Evolutionary conservation across 1,140 invertebrate species (phyloP), one percentile per base, ranked within the genome.

Genomic region (Uloborus diversus): DNA sequence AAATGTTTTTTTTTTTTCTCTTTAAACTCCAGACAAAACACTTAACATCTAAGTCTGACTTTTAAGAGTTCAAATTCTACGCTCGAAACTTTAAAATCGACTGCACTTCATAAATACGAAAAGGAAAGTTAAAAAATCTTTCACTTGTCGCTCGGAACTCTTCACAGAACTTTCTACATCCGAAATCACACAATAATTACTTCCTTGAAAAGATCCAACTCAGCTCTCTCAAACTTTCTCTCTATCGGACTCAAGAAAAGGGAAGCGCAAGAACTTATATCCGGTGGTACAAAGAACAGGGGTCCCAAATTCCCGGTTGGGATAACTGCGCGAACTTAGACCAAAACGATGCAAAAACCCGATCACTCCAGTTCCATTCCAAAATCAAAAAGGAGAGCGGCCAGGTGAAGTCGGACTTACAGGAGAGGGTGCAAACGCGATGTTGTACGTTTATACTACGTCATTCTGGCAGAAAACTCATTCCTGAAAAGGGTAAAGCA

Each of bases 331-430:
- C 32, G 33, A 59, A 62, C n/a, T 62, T 5, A 23, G 59, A 33
- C n/a, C n/a, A 23, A 35, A 28, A 37, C 25, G 56, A 32, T 25
- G 17, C 42, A 64, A 59, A 56, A 75, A 37, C 37, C 51, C 42
- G n/a, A 5, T 5, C 32, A 23, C n/a, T 23, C 32, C 25, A 20
- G 37, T 56, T 35, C 27, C 9, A 23, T 30, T 25, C 32, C 32
- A 56, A 78, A n/a, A 30, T 75, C 28, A 28, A 32, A 4, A 20
- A 17, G 32, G 53, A 27, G 49, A 59, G 32, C 62, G 32, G 14
- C 30, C 30, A 42, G 33, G 73, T 23, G 57, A 75, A 64, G 59
- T 28, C 71, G 27, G 64, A 75, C 71, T 64, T 64, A 75, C 51
- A 28, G 59, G 59, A 75, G 51, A 62, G 37, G 57, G 71, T 33